Evolutionary conservation across 1,140 invertebrate genomes (phyloP), one percentile per base, ranked within the genome.

Genomic region (Drosophila kohkoa): DNA sequence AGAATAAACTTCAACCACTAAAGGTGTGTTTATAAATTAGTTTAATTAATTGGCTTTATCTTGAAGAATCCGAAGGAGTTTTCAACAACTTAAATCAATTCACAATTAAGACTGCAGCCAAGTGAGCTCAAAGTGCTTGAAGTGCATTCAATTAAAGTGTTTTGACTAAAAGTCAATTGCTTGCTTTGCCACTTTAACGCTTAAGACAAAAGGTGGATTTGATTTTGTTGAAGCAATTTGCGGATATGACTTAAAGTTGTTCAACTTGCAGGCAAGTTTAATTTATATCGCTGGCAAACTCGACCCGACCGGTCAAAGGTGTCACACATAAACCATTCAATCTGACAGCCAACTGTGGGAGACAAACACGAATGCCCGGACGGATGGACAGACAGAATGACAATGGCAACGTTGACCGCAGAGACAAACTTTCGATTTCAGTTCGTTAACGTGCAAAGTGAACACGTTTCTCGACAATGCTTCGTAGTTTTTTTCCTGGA

Each of bases 271-370:
- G 68, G 45, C 48, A 75, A 25, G 64, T 71, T 80, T 88, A 88
- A 88, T 88, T 83, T 88, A 89, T 89, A 70, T 78, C 38, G 81
- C 55, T 60, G 62, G 80, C 67, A 57, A 57, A 55, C 59, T 58
- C 67, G 74, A 79, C 83, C 70, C 65, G 83, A 83, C 85, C 77
- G 80, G 83, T 75, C 83, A 88, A 88, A 88, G 85, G 83, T 88
- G 83, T 89, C 85, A 77, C 83, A 89, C 83, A 88, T 88, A 88
- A 88, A 88, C 80, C 83, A 88, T 88, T 88, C 83, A 89, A 88
- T 89, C 83, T 88, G 83, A 88, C 83, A 89, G 77, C 59, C 59
- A 52, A 72, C 65, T 69, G 71, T 62, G 74, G 52, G 45, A 60
- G 60, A 55, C 54, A 57, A 43, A 66, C 54, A 72, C 32, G 25